Evolutionary conservation across 2,888 invertebrate genomes (phyloP).

Genomic region (Pelosia muscerda): DNA sequence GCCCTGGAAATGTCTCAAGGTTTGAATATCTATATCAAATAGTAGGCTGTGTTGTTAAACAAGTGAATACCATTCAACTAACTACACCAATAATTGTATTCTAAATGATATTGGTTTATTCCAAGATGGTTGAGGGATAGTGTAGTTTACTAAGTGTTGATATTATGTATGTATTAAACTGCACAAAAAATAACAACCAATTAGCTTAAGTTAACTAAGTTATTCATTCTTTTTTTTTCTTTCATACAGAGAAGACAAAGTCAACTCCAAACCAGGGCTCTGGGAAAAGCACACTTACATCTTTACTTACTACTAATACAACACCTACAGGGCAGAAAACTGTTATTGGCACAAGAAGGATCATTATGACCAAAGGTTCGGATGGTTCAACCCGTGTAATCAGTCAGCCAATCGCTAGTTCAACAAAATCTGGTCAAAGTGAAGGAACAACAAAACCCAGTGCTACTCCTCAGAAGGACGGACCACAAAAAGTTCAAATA

Average conservation of each 20-base stretch:
- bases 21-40: constrained; percentile 53
- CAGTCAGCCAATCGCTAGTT: constrained; percentile 85
- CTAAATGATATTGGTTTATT: no score
- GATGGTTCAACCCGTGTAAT: constrained; percentile 90
- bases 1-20: constrained; percentile 90
- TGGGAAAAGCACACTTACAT: constrained; percentile 89
- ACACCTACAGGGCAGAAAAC: constrained; percentile 88
- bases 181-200: neutral
- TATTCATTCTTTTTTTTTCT: neutral
- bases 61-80: no score
- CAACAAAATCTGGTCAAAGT: constrained; percentile 68
- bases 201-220: neutral
- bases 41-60: neutral
- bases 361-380: constrained; percentile 92
- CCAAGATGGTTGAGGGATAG: neutral
- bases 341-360: constrained; percentile 88
- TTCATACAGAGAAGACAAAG: constrained; percentile 72
- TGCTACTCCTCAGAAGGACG: constrained; percentile 76
- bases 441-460: constrained; percentile 63
- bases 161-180: neutral
- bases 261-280: constrained; percentile 83
- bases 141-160: neutral
- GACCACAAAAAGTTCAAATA: constrained; percentile 94
- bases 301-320: constrained; percentile 86
- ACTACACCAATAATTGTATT: no score